phyloP scores from a whole-genome alignment of 1,140 invertebrate genomes.

The Zeugodacus cucurbitae region DNA sequence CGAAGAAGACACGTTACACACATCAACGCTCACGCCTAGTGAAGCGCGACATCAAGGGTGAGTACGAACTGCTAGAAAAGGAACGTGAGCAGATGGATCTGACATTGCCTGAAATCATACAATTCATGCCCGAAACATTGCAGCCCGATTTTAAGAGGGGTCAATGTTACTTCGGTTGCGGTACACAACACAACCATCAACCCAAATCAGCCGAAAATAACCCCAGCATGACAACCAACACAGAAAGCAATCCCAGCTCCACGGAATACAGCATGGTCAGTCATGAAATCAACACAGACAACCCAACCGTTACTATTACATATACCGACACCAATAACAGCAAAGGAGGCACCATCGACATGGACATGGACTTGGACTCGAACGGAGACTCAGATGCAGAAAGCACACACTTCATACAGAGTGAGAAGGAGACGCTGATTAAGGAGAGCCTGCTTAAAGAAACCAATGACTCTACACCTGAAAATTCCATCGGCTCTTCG shows the following conservation, averaged over 20 bases:
- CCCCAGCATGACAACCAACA: background rate
- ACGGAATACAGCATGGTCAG: background rate
- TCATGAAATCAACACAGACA: background rate
- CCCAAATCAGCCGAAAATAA: background rate
- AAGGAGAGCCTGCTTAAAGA: background rate
- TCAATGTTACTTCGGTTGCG: conserved; percentile 56
- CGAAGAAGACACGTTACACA: conserved; percentile 49
- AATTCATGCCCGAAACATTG: conserved; percentile 61
- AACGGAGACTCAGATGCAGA: background rate
- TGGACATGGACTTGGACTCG: background rate
- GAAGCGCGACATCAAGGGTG: conserved; percentile 62
- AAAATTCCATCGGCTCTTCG: background rate
- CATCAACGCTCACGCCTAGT: conserved; percentile 40
- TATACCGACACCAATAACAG: background rate
- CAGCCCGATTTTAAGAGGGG: conserved; percentile 55
- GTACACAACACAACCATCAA: background rate
- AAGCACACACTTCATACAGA: background rate
- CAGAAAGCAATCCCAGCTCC: background rate
- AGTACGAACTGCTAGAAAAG: conserved; percentile 58
- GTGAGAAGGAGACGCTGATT: background rate
- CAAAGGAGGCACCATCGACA: background rate
- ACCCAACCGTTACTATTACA: background rate
- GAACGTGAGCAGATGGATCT: conserved; percentile 56
- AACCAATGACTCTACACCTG: background rate
- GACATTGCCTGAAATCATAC: conserved; percentile 60